Evolutionary conservation across 1,140 invertebrate genomes (phyloP), one percentile per base, ranked within the genome.

Genomic region (Sycophila sp.): DNA sequence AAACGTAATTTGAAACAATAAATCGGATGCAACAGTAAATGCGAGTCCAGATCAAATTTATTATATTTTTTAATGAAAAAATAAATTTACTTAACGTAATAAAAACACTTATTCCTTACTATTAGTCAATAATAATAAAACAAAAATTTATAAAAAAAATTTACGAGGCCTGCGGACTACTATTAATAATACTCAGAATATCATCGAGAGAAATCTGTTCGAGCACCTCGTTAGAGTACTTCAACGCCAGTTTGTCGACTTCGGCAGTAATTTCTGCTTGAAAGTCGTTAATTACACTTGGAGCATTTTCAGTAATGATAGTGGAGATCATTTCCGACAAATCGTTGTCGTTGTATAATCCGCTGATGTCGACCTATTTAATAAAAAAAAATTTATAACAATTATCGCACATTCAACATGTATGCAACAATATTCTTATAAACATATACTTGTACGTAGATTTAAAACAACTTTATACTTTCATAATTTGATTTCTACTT

Each of bases 281-380:
- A 30, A 72, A 70, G 19, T 69, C 58, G 22, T 60, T 34, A 4
- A 78, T 10, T 0, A 56, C 1, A 4, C 73, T 60, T 13, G 74
- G 67, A 8, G 63, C 40, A 15, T 73, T 53, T 17, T 77, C 72
- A 11, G 69, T 67, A 47, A 78, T 51, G 1, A 75, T 53, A 17
- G 47, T 30, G 30, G 74, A 72, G 24, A 76, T 19, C 4, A 75
- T 17, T 32, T 62, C 19, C 0, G 77, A 77, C 22, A 76, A n/a
- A 10, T 76, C 65, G 7, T 76, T 63, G 13, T 77, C 45, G 28
- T 76, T 36, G 32, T 42, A 76, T 3, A 78, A 53, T 22, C 77
- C 76, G 1, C 69, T 73, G n/a, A 70, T 63, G 15, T 63, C 32
- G 2, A 75, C 11, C 77, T 78, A 55, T 24, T 72, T 66, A 62